Conservation (phyloP, 2,888 invertebrate species). For the Ashinkailepas kermadecensis region DNA sequence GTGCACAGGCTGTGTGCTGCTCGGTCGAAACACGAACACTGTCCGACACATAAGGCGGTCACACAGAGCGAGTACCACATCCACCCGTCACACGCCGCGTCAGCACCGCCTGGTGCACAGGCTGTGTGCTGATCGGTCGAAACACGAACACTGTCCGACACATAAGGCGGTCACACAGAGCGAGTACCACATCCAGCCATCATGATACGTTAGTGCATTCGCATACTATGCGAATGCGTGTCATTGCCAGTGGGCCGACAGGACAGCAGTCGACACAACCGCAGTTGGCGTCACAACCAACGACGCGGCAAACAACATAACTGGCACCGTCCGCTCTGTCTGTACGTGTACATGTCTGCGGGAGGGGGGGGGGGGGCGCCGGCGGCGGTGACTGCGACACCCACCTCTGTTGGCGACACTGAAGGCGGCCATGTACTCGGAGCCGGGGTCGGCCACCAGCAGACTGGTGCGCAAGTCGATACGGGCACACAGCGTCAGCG, state of each 20-base stretch:
- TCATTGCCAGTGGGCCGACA: no score
- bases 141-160: constrained; percentile 55
- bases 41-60: constrained; percentile 35
- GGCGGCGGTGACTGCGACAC: no score
- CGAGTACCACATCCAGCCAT: no score
- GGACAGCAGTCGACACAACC: no score
- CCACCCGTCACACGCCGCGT: constrained; percentile 40
- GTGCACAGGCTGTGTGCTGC: constrained; percentile 50
- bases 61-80: no score
- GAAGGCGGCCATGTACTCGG: constrained; percentile 60
- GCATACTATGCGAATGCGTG: no score
- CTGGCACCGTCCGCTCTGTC: no score
- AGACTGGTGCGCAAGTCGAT: constrained; percentile 49
- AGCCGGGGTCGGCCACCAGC: constrained; percentile 51
- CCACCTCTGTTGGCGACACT: constrained; percentile 56
- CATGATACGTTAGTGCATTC: no score
- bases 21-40: constrained; percentile 59
- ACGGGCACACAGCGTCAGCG: constrained; percentile 60
- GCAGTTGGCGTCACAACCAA: no score
- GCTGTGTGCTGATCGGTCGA: constrained; percentile 50
- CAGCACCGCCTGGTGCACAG: constrained; percentile 49
- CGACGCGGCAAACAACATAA: no score
- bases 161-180: not conserved
- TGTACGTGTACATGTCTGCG: no score
- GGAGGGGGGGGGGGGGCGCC: no score